Evolutionary conservation across 2,113 vertebrate species (phyloP), one percentile per base, ranked within the genome.

Genomic region (Glareola pratincola): DNA sequence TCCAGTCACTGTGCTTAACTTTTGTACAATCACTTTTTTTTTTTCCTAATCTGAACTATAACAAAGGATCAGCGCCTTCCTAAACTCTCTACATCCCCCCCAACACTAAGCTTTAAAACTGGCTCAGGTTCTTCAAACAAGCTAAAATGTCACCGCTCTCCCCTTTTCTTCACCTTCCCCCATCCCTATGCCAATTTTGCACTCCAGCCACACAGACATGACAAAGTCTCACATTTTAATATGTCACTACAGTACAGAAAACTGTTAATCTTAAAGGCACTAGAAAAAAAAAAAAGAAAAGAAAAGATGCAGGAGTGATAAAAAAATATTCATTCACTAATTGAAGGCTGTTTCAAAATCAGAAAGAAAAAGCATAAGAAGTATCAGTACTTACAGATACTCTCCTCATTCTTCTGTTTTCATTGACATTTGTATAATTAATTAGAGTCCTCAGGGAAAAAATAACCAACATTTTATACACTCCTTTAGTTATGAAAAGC

Each of bases 371-470:
- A 63, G 12, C 29, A 62, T 56, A 59, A 24, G 21, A 90, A 71
- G 39, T 47, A 48, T 74, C 62, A 88, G 39, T 51, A 79, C 37
- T 85, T 71, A 89, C 45, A 81, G 12, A 85, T 41, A 81, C 27
- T 60, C 22, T 78, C 18, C 32, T 75, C 24, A 59, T 78, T 93
- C 64, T 72, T 91, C 85, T 69, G 81, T 76, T 90, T 91, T 92
- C 80, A 87, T 92, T 92, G 92, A 83, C 57, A 91, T 90, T 93
- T 94, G 43, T 89, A 62, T 87, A 82, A 95, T 96, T 93, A 97
- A 97, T 94, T 96, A 88, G 56, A 72, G 90, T 88, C 82, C 79
- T 95, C 47, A 45, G 51, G 67, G 53, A 59, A 83, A 95, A 94
- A 93, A 93, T 72, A 95, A 83, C 75, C 62, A 91, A 81, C 32